Percentiles rank a stretch among this genome's conserved stretches.
Conservation (phyloP, 2,888 invertebrate genomes). For the Epistrophe grossulariae region DNA sequence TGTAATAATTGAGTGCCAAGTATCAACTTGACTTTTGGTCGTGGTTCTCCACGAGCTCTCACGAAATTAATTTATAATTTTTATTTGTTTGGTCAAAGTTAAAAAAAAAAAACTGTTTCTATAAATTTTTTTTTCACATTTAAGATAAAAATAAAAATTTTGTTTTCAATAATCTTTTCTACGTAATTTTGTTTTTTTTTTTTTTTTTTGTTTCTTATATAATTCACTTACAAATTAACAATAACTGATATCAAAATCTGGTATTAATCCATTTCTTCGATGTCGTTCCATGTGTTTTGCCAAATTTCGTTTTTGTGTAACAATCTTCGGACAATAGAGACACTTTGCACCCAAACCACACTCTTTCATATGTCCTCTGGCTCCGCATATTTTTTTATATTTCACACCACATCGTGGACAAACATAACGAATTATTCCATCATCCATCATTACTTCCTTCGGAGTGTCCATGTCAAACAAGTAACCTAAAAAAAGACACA, state of each 20-base stretch:
- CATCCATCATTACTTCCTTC: conserved; percentile 77
- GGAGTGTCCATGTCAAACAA: conserved; percentile 52
- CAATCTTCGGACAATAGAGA: conserved; percentile 78
- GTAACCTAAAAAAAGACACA: conserved; percentile 78
- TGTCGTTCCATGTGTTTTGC: conserved; percentile 78
- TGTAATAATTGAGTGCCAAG: no score
- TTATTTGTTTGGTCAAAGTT: no score
- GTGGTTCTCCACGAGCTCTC: no score
- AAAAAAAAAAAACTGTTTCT: neutral
- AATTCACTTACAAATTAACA: conserved; percentile 39
- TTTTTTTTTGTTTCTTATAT: no score
- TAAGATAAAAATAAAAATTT: neutral
- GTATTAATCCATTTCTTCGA: conserved; percentile 61
- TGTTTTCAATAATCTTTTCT: neutral
- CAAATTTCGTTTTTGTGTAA: conserved; percentile 78
- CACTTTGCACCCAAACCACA: conserved; percentile 79
- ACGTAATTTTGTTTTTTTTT: conserved; percentile 3
- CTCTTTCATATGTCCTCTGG: conserved; percentile 78
- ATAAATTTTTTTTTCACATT: neutral
- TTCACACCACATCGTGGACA: conserved; percentile 78
- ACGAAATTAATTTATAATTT: no score
- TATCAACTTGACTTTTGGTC: no score
- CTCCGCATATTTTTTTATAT: conserved; percentile 78
- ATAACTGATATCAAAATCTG: conserved; percentile 42
- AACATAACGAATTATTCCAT: conserved; percentile 77